phyloP scores from a whole-genome alignment of 2,113 vertebrate species.

The Polyodon spathula region DNA sequence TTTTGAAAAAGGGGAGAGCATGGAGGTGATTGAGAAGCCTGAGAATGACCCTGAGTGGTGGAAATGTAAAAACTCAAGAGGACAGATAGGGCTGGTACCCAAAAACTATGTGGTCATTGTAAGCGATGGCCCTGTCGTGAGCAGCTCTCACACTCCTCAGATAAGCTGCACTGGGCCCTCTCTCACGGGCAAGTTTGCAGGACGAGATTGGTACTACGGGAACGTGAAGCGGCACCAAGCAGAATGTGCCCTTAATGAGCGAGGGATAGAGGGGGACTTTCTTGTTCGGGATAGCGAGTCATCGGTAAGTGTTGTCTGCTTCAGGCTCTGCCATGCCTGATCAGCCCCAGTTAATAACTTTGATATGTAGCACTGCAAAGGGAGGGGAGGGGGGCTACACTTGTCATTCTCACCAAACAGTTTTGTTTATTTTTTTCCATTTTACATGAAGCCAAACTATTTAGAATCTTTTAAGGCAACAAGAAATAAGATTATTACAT shows the following conservation, averaged over 20 bases:
- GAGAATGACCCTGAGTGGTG: slow-evolving; percentile 98
- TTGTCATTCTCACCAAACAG: too few species aligned
- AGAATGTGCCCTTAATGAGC: slow-evolving; percentile 81
- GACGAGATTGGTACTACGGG: slow-evolving; percentile 95
- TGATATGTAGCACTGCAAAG: too few species aligned
- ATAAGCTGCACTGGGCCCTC: slow-evolving; percentile 65
- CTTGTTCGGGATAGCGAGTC: slow-evolving; percentile 96
- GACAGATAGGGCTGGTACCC: slow-evolving; percentile 88
- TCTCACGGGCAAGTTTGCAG: slow-evolving; percentile 78
- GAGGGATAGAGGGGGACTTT: slow-evolving; percentile 89
- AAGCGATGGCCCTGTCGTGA: slow-evolving; percentile 60
- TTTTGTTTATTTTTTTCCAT: too few species aligned
- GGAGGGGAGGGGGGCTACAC: too few species aligned
- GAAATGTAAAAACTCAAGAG: slow-evolving; percentile 85
- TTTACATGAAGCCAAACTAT: too few species aligned
- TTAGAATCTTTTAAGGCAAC: too few species aligned
- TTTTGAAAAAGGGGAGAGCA: slow-evolving; percentile 94
- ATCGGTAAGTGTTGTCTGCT: slow-evolving; percentile 73
- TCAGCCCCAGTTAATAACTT: too few species aligned
- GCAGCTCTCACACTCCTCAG: slow-evolving; percentile 52
- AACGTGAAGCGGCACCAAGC: slow-evolving; percentile 85
- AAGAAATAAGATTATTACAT: too few species aligned
- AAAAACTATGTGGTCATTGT: slow-evolving; percentile 94
- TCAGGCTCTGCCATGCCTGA: background rate
- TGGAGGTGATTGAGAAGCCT: slow-evolving; percentile 96